phyloP scores from a whole-genome alignment of 53 echinoderm and acorn worm species.

The Apostichopus leukothele region DNA sequence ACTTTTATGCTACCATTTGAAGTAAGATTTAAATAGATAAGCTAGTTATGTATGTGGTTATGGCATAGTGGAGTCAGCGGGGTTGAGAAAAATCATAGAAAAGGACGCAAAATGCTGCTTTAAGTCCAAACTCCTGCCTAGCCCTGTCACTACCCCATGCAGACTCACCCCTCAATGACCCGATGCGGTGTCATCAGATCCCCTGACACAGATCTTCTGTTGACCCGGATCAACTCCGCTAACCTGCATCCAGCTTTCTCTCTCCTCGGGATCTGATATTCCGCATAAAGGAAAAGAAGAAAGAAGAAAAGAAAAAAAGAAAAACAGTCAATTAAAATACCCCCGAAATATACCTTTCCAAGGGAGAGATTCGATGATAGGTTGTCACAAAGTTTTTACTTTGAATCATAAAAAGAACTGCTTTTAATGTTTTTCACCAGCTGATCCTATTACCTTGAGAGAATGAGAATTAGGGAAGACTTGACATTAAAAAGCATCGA shows the following conservation, averaged over 20 bases:
- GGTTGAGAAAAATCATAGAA: no score
- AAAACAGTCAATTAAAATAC: neutral
- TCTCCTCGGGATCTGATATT: neutral
- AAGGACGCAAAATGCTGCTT: no score
- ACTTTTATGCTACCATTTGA: no score
- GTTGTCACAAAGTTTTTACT: neutral
- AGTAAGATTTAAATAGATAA: no score
- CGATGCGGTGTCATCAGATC: neutral
- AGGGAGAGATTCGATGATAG: neutral
- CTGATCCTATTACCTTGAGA: neutral
- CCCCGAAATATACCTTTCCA: no score
- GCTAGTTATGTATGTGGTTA: no score
- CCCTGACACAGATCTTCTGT: slow-evolving; percentile 18
- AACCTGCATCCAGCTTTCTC: neutral
- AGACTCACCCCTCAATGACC: slow-evolving; percentile 27
- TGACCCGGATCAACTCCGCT: slow-evolving; percentile 16
- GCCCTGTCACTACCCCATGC: neutral
- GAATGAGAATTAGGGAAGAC: neutral
- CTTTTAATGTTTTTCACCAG: neutral
- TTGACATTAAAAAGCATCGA: neutral
- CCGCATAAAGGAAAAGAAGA: neutral
- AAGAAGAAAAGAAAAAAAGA: neutral
- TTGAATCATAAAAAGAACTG: slow-evolving; percentile 4
- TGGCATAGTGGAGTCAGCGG: no score
- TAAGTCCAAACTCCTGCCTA: no score